A percentile compares a stretch with the other conserved stretches of the same genome.
phyloP scores from a whole-genome alignment of 2,113 vertebrate species.

The Cebidichthys violaceus region DNA sequence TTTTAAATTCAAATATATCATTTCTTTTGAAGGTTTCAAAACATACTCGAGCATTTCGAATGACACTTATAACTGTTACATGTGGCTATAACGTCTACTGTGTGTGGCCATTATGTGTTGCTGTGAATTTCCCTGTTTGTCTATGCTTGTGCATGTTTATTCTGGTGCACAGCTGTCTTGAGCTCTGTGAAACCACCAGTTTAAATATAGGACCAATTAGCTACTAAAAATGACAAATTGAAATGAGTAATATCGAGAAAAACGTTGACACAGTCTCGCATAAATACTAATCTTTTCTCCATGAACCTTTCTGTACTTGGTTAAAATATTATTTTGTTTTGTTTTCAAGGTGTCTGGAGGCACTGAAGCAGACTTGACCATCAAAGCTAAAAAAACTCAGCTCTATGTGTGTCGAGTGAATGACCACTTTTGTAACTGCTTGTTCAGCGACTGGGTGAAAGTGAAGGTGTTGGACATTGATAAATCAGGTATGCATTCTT shows the following conservation, averaged over 20 bases:
- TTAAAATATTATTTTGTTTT: not conserved
- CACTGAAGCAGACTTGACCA: constrained; percentile 79
- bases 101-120: not conserved
- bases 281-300: not conserved
- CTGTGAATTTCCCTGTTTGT: not conserved
- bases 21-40: not conserved
- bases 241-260: not conserved
- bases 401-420: constrained; percentile 87
- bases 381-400: constrained; percentile 79
- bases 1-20: not conserved
- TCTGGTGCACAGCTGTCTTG: not conserved
- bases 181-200: not conserved
- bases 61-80: not conserved
- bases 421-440: constrained; percentile 74
- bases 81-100: not conserved
- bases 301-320: not conserved
- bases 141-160: not conserved
- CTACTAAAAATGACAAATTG: not conserved
- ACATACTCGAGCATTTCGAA: not conserved
- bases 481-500: constrained; percentile 68
- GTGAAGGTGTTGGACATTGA: constrained; percentile 83
- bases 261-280: not conserved
- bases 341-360: constrained; percentile 79
- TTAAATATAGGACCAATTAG: not conserved
- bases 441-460: constrained; percentile 88